Evolutionary conservation across 2,113 vertebrate genomes (phyloP).

Genomic region (Oncorhynchus gorbuscha): DNA sequence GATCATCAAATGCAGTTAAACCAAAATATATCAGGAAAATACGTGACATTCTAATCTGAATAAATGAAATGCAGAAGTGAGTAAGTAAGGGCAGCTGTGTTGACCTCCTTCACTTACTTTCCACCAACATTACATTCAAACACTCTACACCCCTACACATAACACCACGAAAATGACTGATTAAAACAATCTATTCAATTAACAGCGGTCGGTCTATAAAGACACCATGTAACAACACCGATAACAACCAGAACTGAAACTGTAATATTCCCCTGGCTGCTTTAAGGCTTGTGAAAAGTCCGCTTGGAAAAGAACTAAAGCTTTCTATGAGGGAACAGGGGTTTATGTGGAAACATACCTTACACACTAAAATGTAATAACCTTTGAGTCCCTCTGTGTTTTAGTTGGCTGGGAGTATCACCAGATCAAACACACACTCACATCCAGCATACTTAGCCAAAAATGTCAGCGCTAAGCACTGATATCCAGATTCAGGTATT

Average conservation of each 20-base stretch:
- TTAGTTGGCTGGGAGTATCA: slow-evolving; percentile 68
- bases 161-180: slow-evolving; percentile 15
- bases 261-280: slow-evolving; percentile 60
- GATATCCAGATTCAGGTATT: slow-evolving; percentile 73
- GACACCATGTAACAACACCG: slow-evolving; percentile 58
- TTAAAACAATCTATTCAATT: slow-evolving; percentile 53
- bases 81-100: too few relatives aligned
- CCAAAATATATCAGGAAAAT: background rate
- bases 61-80: background rate
- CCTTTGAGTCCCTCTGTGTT: slow-evolving; percentile 75
- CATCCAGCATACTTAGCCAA: slow-evolving; percentile 74
- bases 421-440: slow-evolving; percentile 73
- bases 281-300: slow-evolving; percentile 64
- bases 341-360: slow-evolving; percentile 76
- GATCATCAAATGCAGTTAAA: background rate
- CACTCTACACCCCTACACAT: background rate
- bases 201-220: slow-evolving; percentile 38
- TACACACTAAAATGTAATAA: slow-evolving; percentile 77
- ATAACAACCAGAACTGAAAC: slow-evolving; percentile 59
- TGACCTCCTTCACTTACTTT: background rate
- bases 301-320: slow-evolving; percentile 65
- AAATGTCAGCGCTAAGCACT: slow-evolving; percentile 68
- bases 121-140: slow-evolving; percentile 5
- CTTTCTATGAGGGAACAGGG: slow-evolving; percentile 59
- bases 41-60: background rate